Percentiles rank a stretch among this genome's conserved stretches.
phyloP scores from a whole-genome alignment of 2,113 vertebrate genomes.

The Picathartes gymnocephalus region DNA sequence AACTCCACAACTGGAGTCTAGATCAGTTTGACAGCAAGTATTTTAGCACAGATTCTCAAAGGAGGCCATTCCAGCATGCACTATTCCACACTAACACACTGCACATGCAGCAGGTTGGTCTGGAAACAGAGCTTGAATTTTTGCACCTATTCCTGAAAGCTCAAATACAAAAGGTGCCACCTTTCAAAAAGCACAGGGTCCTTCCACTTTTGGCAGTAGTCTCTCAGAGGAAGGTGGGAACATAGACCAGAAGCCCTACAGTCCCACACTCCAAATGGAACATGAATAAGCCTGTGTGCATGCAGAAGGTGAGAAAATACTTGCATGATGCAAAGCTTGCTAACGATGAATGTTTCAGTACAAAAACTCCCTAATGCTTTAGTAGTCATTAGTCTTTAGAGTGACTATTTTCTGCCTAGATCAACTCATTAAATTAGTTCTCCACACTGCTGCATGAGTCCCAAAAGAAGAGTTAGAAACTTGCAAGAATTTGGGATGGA shows the following conservation, averaged over 20 bases:
- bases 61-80: not conserved
- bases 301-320: not conserved
- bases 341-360: not conserved
- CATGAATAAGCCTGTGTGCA: not conserved
- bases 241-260: not conserved
- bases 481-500: not conserved
- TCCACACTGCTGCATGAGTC: not conserved
- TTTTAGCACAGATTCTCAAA: not conserved
- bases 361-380: not conserved
- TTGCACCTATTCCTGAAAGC: not conserved
- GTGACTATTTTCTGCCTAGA: not conserved
- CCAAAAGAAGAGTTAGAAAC: not conserved
- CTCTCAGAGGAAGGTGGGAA: not conserved
- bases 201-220: not conserved
- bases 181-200: not conserved
- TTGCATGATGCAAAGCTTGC: not conserved
- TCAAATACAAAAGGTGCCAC: not conserved
- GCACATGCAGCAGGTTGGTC: not conserved
- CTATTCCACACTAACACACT: accelerated
- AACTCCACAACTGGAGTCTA: not conserved
- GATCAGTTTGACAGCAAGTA: not conserved
- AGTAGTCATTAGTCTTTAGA: not conserved
- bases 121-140: not conserved
- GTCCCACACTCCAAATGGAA: not conserved
- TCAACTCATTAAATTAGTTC: not conserved